Evolutionary conservation across 2,113 vertebrate species (phyloP).

Genomic region (Noturus placidus): DNA sequence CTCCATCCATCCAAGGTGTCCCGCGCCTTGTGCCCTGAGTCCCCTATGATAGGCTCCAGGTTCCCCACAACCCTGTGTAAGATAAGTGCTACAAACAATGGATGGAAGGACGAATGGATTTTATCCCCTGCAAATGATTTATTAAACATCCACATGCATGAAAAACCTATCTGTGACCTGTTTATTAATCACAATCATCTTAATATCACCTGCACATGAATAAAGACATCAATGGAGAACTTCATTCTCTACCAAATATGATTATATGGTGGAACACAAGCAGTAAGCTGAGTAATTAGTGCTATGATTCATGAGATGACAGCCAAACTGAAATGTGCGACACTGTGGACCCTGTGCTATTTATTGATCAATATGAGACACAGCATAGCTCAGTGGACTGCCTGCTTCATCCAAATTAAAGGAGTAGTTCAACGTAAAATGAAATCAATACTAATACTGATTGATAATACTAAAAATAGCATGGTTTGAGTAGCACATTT

Average conservation of each 20-base stretch:
- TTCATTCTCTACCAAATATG: not conserved
- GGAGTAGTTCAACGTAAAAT: not conserved
- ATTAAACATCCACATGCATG: not conserved
- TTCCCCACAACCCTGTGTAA: too few species aligned
- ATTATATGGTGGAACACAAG: not conserved
- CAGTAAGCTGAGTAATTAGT: not conserved
- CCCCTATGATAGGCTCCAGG: too few species aligned
- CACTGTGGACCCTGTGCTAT: not conserved
- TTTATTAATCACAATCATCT: not conserved
- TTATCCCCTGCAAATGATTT: not conserved
- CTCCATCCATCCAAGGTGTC: too few species aligned
- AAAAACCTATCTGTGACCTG: not conserved
- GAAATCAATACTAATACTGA: not conserved
- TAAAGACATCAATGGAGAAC: not conserved
- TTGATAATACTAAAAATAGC: not conserved
- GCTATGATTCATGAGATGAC: not conserved
- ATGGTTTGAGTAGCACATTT: not conserved
- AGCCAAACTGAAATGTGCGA: not conserved
- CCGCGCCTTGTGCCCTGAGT: too few species aligned
- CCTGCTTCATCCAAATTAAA: not conserved
- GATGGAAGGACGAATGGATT: too few species aligned
- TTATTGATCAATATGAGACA: not conserved
- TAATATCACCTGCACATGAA: not conserved
- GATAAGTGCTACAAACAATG: too few species aligned
- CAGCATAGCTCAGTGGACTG: not conserved